Evolutionary conservation across 2,797 vertebrate genomes (phyloP).

Genomic region (Poeciliopsis gracilis): DNA sequence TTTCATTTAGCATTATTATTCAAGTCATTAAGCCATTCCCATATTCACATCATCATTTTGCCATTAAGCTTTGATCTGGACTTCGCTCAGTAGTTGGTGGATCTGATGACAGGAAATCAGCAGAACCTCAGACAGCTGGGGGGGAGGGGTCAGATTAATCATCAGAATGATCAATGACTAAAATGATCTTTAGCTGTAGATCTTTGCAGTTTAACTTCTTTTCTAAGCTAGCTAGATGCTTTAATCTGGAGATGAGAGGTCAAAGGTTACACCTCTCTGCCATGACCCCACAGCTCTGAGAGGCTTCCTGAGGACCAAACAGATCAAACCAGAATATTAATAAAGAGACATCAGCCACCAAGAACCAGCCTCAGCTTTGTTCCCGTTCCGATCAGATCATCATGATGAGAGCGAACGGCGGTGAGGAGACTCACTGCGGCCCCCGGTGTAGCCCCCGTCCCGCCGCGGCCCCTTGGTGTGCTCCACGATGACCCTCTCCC

Average conservation of each 20-base stretch:
- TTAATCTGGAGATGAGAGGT: neutral
- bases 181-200: too few relatives aligned
- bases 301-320: neutral
- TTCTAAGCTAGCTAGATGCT: neutral
- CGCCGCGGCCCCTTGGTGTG: conserved; percentile 94
- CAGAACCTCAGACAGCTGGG: neutral
- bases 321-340: conserved; percentile 16
- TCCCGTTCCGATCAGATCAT: conserved; percentile 37
- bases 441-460: conserved; percentile 87
- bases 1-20: conserved; percentile 55
- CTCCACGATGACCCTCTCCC: conserved; percentile 95
- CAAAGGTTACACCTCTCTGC: neutral
- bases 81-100: conserved; percentile 66
- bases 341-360: conserved; percentile 73
- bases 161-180: too few relatives aligned
- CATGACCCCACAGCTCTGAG: neutral
- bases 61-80: neutral
- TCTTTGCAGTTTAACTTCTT: too few relatives aligned
- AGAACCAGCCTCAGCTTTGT: conserved; percentile 48
- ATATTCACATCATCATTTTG: conserved; percentile 35
- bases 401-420: conserved; percentile 1
- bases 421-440: conserved; percentile 88
- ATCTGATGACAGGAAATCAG: conserved; percentile 60
- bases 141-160: too few relatives aligned
- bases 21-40: conserved; percentile 52